A percentile compares a stretch with the other conserved stretches of the same genome.
Evolutionary conservation across 1,140 invertebrate species (phyloP).

Genomic region (Drosophila kurseongensis): DNA sequence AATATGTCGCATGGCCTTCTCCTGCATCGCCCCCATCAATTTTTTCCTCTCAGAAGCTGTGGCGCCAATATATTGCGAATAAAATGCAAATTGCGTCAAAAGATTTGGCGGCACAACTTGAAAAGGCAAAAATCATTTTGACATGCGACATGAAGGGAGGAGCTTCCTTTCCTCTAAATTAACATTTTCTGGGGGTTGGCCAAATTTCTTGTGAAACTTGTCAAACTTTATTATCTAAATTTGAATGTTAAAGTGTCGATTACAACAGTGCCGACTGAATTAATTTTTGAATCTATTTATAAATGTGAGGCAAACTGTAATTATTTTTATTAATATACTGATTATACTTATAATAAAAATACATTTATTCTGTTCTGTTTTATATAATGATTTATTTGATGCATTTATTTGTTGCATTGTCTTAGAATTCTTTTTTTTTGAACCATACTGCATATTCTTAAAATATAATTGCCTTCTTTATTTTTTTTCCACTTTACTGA

Average conservation of each 20-base stretch:
- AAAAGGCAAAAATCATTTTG: slow-evolving; percentile 68
- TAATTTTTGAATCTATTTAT: background rate
- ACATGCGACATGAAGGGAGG: slow-evolving; percentile 68
- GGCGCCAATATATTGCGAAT: slow-evolving; percentile 51
- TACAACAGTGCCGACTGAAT: background rate
- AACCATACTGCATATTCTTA: too few species aligned
- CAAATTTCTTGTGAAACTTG: slow-evolving; percentile 40
- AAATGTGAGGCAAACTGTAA: too few species aligned
- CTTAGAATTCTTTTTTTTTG: too few species aligned
- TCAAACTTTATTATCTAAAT: slow-evolving; percentile 18
- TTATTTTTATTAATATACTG: too few species aligned
- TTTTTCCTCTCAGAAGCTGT: slow-evolving; percentile 55
- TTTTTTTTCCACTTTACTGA: too few species aligned
- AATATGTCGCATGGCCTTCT: slow-evolving; percentile 51
- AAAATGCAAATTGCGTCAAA: slow-evolving; percentile 73
- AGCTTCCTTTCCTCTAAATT: slow-evolving; percentile 15
- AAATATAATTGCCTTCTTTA: too few species aligned
- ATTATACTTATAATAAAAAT: too few species aligned
- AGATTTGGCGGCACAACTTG: slow-evolving; percentile 68
- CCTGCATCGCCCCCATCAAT: slow-evolving; percentile 6
- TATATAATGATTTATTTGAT: too few species aligned
- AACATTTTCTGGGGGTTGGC: slow-evolving; percentile 20
- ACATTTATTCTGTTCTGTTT: too few species aligned
- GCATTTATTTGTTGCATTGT: too few species aligned
- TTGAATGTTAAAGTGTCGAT: slow-evolving; percentile 8